phyloP scores from a whole-genome alignment of 2,888 invertebrate species.

The Aquatica leii region DNA sequence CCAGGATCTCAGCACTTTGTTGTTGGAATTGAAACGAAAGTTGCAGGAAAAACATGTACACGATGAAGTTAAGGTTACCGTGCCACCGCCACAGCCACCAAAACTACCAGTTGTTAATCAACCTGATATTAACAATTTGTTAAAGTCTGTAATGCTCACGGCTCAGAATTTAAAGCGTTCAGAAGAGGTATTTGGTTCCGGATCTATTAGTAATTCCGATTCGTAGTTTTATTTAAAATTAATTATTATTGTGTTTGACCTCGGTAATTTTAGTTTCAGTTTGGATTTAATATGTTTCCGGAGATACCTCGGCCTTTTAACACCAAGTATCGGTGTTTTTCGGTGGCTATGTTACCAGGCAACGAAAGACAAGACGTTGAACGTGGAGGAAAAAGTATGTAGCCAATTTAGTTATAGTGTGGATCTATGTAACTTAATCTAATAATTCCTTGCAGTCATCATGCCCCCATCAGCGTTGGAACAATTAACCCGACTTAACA shows the following conservation, averaged over 20 bases:
- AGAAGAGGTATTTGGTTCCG: constrained; percentile 33
- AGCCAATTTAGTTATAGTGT: no score
- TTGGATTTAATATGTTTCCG: constrained; percentile 89
- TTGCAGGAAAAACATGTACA: constrained; percentile 14
- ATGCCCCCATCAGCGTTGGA: constrained; percentile 98
- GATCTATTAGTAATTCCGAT: constrained; percentile 5
- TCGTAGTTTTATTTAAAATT: constrained; percentile 11
- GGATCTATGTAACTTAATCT: no score
- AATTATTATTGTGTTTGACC: constrained; percentile 20
- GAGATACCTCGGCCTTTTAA: constrained; percentile 83
- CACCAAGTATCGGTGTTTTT: constrained; percentile 88
- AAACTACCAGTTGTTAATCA: no score
- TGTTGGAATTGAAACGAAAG: constrained; percentile 24
- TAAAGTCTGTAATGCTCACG: constrained; percentile 19
- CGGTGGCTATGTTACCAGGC: constrained; percentile 94
- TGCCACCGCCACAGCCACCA: no score
- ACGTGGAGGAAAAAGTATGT: constrained; percentile 93
- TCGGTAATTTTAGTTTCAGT: constrained; percentile 70
- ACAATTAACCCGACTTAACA: constrained; percentile 89
- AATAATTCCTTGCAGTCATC: constrained; percentile 84
- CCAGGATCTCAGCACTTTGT: constrained; percentile 26
- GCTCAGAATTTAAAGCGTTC: constrained; percentile 27
- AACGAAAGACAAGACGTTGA: constrained; percentile 95
- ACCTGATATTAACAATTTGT: neutral
- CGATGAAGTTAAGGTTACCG: no score